phyloP scores from a whole-genome alignment of 2,888 invertebrate genomes.

The Drosophila ezoana region DNA sequence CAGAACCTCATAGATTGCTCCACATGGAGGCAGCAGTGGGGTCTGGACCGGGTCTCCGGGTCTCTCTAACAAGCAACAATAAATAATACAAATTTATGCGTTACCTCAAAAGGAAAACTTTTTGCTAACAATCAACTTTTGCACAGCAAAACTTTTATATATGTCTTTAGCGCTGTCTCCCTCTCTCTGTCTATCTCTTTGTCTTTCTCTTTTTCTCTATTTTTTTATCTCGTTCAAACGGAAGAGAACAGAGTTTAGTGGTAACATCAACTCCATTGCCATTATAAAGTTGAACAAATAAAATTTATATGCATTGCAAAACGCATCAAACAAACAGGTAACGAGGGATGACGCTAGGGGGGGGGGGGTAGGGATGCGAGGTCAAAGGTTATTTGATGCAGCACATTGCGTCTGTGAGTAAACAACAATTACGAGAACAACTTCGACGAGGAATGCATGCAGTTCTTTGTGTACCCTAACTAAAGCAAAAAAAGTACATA shows the following conservation, averaged over 20 bases:
- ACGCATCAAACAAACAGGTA: constrained; percentile 62
- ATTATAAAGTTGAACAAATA: constrained; percentile 76
- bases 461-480: too few species aligned
- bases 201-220: neutral
- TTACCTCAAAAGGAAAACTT: constrained; percentile 61
- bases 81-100: constrained; percentile 76
- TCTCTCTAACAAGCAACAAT: constrained; percentile 48
- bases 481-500: too few species aligned
- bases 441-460: constrained; percentile 15
- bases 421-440: constrained; percentile 58
- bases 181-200: neutral
- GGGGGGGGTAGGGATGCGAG: neutral
- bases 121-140: constrained; percentile 58
- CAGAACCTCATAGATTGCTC: constrained; percentile 9
- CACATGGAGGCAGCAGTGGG: neutral
- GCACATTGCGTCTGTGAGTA: constrained; percentile 34
- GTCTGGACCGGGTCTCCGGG: neutral
- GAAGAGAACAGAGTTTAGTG: constrained; percentile 32
- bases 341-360: constrained; percentile 7
- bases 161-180: constrained; percentile 35
- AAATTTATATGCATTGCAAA: constrained; percentile 73
- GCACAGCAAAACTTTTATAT: constrained; percentile 49
- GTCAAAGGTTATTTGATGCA: constrained; percentile 14
- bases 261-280: constrained; percentile 74
- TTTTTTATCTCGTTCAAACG: neutral